These are phyloP conservation scores for Drepana arcuata DNA, from an alignment of 1,140 invertebrate species.

Conservation along the genomic window DNA sequence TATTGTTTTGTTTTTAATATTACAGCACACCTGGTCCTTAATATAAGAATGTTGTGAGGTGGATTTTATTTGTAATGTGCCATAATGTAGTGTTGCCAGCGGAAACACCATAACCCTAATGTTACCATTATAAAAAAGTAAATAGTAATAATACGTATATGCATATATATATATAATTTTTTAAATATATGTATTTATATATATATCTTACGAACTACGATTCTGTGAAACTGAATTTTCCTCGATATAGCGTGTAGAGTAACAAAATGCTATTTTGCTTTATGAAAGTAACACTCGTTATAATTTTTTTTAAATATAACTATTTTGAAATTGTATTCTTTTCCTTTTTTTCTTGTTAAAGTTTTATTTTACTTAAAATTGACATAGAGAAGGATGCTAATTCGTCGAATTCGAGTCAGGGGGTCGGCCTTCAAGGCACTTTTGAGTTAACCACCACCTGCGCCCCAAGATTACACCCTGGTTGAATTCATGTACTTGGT, in stretches of 20 bases:
- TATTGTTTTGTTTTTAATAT: no score
- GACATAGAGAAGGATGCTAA: no score
- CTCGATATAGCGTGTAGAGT: no score
- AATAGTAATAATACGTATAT: no score
- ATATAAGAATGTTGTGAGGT: constrained; percentile 49
- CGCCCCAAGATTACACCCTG: no score
- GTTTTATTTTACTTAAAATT: constrained; percentile 48
- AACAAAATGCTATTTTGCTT: constrained; percentile 55
- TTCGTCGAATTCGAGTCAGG: constrained; percentile 23
- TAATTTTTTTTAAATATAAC: constrained; percentile 54
- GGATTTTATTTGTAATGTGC: constrained; percentile 46
- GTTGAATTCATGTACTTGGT: no score
- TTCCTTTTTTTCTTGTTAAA: constrained; percentile 36
- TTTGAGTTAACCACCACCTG: no score
- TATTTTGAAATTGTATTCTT: constrained; percentile 47
- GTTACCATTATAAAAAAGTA: constrained; percentile 50
- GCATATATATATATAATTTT: no score
- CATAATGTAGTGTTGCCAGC: constrained; percentile 59
- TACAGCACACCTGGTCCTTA: no score
- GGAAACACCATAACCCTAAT: constrained; percentile 54
- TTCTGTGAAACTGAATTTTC: constrained; percentile 29
- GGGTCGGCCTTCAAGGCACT: no score
- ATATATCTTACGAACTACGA: no score
- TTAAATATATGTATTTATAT: no score
- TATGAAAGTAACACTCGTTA: constrained; percentile 45